Evolutionary conservation across 2,113 vertebrate species (phyloP), one percentile per base, ranked within the genome.

Genomic region (Suricata suricatta): DNA sequence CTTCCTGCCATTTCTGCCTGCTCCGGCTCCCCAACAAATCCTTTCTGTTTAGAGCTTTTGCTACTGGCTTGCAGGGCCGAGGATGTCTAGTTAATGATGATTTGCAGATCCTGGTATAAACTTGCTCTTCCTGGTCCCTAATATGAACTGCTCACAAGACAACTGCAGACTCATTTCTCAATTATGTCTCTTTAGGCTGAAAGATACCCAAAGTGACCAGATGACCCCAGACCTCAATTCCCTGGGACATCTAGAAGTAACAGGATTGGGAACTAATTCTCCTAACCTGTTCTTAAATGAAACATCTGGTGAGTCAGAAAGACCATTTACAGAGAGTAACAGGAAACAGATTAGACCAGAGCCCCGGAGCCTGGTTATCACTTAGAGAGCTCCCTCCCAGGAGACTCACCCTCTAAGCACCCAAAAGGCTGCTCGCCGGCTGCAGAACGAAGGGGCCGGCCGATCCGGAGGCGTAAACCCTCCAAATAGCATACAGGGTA

Each of bases 251-350:
- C 77, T 82, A 64, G 44, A 95, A 90, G 66, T 76, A 81, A 50
- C 80, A 86, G 66, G n/a, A 93, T 82, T 60, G 82, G 85, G 81
- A 92, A 94, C 19, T 41, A 57, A 68, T 95, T 95, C 72, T 93
- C 54, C 77, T 60, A 50, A 81, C 44, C 64, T 15, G 3, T 52
- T 57, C 81, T 90, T 82, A 91, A 87, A 35, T 91, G 77, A 92
- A 79, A 60, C 93, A 93, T 54, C 14, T 71, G 86, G 47, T 83
- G 60, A 60, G 29, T 66, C 72, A 82, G 27, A 93, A 93, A 79
- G 64, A 69, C 35, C 85, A 79, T 44, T 95, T 88, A 93, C 35
- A 52, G 35, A 52, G 66, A 10, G 19, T 68, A 80, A 81, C 44
- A 29, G 44, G 71, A 47, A 23, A 68, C 11, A 60, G 35, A 66